Conservation (phyloP, 2,797 vertebrate genomes). For the Gobionotothen gibberifrons region DNA sequence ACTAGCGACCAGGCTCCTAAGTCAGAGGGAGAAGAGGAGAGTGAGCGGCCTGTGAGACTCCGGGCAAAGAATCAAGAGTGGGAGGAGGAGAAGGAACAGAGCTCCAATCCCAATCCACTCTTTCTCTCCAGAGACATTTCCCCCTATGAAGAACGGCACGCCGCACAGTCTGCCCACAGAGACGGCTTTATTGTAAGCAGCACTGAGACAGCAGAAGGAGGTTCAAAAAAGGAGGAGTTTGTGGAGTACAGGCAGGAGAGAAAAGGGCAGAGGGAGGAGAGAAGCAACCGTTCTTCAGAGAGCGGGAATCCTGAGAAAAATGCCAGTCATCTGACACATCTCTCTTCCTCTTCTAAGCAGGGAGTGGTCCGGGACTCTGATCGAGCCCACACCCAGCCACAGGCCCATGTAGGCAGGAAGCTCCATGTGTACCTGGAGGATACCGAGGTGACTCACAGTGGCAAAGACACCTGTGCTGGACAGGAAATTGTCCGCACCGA, state of each 20-base stretch:
- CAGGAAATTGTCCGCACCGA: slow-evolving; percentile 64
- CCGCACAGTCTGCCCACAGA: slow-evolving; percentile 75
- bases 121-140: slow-evolving; percentile 59
- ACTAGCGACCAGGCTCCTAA: slow-evolving; percentile 18
- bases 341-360: slow-evolving; percentile 51
- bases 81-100: slow-evolving; percentile 44
- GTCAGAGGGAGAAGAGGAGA: slow-evolving; percentile 39
- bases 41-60: slow-evolving; percentile 51
- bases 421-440: slow-evolving; percentile 82
- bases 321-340: slow-evolving; percentile 77
- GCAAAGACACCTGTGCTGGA: slow-evolving; percentile 11
- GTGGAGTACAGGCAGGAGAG: slow-evolving; percentile 47
- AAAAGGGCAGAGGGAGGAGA: slow-evolving; percentile 64
- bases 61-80: slow-evolving; percentile 20
- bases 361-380: slow-evolving; percentile 66
- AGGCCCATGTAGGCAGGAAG: slow-evolving; percentile 55
- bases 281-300: slow-evolving; percentile 39
- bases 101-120: slow-evolving; percentile 32
- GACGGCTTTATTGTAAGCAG: slow-evolving; percentile 55
- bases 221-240: slow-evolving; percentile 72
- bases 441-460: slow-evolving; percentile 70
- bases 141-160: slow-evolving; percentile 66
- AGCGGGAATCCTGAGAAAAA: slow-evolving; percentile 69
- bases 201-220: slow-evolving; percentile 53
- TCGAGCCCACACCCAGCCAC: slow-evolving; percentile 49